Evolutionary conservation across 2,797 vertebrate species (phyloP).

Genomic region (Xenopus petersii): DNA sequence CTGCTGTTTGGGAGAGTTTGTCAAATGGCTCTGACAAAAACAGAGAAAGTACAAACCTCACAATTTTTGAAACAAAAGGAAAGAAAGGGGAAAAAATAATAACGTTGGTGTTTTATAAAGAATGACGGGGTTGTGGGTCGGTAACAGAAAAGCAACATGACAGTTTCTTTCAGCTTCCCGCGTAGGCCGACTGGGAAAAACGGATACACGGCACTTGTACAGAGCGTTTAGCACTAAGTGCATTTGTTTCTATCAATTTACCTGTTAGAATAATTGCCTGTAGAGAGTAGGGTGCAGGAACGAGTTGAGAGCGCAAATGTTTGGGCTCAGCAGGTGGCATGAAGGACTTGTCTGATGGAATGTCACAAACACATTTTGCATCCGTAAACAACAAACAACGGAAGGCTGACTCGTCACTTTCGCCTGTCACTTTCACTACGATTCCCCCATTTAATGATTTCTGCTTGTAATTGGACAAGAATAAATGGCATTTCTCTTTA

Average conservation of each 20-base stretch:
- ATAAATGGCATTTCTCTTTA: background rate
- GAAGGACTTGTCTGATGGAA: slow-evolving; percentile 15
- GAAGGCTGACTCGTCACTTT: slow-evolving; percentile 4
- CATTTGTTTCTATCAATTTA: slow-evolving; percentile 38
- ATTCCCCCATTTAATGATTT: slow-evolving; percentile 6
- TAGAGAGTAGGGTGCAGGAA: slow-evolving; percentile 25
- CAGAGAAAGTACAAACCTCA: too few relatives aligned
- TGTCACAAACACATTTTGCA: slow-evolving; percentile 28
- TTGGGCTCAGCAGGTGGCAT: slow-evolving; percentile 8
- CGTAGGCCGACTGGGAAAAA: slow-evolving; percentile 28
- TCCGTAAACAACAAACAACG: background rate
- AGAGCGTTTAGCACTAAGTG: slow-evolving; percentile 22
- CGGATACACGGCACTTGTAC: slow-evolving; percentile 32
- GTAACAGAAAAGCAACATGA: slow-evolving; percentile 18
- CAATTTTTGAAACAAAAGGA: too few relatives aligned
- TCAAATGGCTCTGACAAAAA: too few relatives aligned
- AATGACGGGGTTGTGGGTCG: slow-evolving; percentile 20
- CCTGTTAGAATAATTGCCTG: slow-evolving; percentile 29
- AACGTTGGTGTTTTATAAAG: slow-evolving; percentile 15
- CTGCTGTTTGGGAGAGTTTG: too few relatives aligned
- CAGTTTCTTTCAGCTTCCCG: slow-evolving; percentile 29
- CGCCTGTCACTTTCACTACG: too few relatives aligned
- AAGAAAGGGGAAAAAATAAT: background rate
- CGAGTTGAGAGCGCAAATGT: slow-evolving; percentile 16
- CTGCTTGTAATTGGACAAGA: slow-evolving; percentile 16